Conservation (phyloP, 2,113 vertebrate genomes). For the Taurulus bubalis region DNA sequence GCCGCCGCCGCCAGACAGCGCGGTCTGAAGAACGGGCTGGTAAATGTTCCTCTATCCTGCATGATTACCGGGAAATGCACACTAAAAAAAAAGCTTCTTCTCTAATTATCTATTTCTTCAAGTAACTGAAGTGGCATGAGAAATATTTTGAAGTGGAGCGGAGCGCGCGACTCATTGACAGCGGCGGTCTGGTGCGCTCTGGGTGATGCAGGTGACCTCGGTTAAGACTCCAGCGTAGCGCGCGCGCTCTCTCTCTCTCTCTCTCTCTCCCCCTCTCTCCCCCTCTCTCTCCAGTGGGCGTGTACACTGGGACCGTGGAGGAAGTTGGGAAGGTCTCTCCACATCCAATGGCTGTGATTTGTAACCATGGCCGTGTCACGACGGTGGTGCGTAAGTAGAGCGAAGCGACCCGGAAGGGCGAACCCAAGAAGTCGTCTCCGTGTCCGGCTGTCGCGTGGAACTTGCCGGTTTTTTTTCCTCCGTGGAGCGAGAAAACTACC, state of each 20-base stretch:
- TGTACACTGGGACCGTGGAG: constrained; percentile 14
- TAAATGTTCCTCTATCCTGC: constrained; percentile 62
- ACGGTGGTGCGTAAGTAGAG: constrained; percentile 39
- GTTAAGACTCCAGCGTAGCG: constrained; percentile 23
- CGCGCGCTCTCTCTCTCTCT: not conserved
- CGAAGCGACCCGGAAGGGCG: constrained; percentile 46
- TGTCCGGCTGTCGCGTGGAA: not conserved
- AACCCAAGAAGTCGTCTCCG: not conserved
- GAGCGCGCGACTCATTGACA: constrained; percentile 20
- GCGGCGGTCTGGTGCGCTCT: constrained; percentile 26
- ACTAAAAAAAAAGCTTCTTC: not conserved
- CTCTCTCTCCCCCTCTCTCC: not conserved
- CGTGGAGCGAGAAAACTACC: not conserved
- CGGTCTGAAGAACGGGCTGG: constrained; percentile 66
- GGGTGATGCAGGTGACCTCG: constrained; percentile 26
- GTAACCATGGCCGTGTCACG: constrained; percentile 55
- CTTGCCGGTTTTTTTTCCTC: not conserved
- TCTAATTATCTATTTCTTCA: not conserved
- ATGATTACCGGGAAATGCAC: constrained; percentile 38
- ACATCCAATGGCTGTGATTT: constrained; percentile 25
- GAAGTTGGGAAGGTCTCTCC: constrained; percentile 51
- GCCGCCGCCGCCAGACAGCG: constrained; percentile 84
- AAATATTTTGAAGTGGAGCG: not conserved
- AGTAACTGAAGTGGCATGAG: not conserved
- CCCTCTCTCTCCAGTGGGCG: constrained; percentile 47